Evolutionary conservation across 2,113 vertebrate genomes (phyloP).

Genomic region (Xenotilapia longispinis): DNA sequence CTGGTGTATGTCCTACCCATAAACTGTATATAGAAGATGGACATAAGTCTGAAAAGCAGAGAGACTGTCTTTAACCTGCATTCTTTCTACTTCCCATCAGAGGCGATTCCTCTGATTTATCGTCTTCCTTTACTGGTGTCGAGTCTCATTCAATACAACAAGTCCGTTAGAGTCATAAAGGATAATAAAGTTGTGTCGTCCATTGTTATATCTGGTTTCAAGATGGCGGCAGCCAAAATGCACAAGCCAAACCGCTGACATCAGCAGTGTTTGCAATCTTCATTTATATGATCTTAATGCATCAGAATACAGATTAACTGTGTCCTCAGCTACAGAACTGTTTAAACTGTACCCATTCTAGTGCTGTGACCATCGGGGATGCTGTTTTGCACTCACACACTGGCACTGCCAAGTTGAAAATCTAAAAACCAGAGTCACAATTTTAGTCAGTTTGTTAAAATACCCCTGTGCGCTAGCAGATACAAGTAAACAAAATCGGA

Average conservation of each 20-base stretch:
- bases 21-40: background rate
- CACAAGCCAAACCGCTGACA: background rate
- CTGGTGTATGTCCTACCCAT: background rate
- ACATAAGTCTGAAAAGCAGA: background rate
- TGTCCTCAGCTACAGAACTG: background rate
- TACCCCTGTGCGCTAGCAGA: background rate
- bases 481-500: background rate
- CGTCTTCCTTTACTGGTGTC: background rate
- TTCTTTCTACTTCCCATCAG: accelerated
- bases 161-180: background rate
- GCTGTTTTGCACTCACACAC: background rate
- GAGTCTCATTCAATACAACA: background rate
- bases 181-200: background rate
- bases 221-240: background rate
- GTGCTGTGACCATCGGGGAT: background rate
- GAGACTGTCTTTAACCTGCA: background rate
- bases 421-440: background rate
- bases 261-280: background rate
- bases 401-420: background rate
- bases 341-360: background rate
- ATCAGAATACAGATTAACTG: background rate
- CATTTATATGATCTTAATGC: background rate
- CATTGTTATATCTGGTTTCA: background rate
- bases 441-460: background rate
- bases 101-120: background rate